Evolutionary conservation across 2,113 vertebrate genomes (phyloP).

Genomic region (Tyrannus savana): DNA sequence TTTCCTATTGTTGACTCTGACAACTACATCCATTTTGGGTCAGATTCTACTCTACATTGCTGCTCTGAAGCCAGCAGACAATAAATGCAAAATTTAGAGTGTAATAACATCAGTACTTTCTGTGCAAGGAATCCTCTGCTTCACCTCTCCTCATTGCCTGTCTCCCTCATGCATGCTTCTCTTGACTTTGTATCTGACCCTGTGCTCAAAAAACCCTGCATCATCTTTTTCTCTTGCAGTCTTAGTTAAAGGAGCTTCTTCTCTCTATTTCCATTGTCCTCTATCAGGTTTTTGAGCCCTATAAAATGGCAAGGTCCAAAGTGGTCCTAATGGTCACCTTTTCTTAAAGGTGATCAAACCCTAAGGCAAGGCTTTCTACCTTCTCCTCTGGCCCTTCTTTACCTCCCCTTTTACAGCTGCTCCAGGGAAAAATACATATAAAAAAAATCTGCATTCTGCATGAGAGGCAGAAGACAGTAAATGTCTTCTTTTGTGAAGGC

Average conservation of each 20-base stretch:
- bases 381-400: not conserved
- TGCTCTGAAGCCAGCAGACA: conserved; percentile 37
- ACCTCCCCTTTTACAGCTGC: not conserved
- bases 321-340: not conserved
- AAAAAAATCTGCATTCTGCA: not conserved
- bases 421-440: not conserved
- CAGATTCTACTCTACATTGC: not conserved
- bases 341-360: not conserved
- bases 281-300: not conserved
- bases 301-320: not conserved
- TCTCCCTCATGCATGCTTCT: not conserved
- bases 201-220: not conserved
- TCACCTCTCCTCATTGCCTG: not conserved
- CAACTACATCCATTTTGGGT: conserved; percentile 6
- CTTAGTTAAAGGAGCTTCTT: not conserved
- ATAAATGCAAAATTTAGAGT: conserved; percentile 26
- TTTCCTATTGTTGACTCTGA: conserved; percentile 37
- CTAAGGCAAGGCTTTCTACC: not conserved
- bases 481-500: not conserved
- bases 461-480: not conserved
- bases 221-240: not conserved
- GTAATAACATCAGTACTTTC: not conserved
- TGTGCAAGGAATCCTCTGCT: not conserved
- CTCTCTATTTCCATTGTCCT: not conserved
- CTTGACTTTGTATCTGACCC: not conserved